Percentiles rank a stretch among this genome's conserved stretches.
Evolutionary conservation across 2,797 vertebrate genomes (phyloP).

Genomic region (Clarias pachynema): DNA sequence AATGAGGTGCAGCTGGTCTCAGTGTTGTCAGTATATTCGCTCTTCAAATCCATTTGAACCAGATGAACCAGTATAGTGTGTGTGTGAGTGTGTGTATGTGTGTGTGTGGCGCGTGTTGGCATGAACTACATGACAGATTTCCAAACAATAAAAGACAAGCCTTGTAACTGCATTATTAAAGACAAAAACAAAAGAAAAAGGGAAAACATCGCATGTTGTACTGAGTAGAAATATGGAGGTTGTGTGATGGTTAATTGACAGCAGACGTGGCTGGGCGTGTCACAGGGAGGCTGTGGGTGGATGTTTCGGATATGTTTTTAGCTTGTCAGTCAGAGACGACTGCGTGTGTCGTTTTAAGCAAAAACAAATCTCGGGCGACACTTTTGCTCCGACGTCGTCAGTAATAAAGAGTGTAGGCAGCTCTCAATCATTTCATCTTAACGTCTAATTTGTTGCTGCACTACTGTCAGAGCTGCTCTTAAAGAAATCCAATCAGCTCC

Average conservation of each 20-base stretch:
- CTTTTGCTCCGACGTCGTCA: background rate
- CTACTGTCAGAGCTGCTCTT: background rate
- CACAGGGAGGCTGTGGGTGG: background rate
- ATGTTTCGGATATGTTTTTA: slow-evolving; percentile 16
- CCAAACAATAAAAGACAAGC: background rate
- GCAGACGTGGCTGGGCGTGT: slow-evolving; percentile 29
- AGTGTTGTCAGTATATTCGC: background rate
- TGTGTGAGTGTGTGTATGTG: background rate
- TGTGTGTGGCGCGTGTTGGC: slow-evolving; percentile 1
- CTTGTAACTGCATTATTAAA: background rate
- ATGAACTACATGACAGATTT: slow-evolving; percentile 13
- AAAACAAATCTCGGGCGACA: background rate
- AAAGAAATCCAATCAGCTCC: background rate
- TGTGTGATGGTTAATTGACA: slow-evolving; percentile 36
- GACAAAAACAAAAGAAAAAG: background rate
- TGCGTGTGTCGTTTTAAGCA: background rate
- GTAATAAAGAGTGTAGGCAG: background rate
- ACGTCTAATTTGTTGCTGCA: background rate
- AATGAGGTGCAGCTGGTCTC: slow-evolving; percentile 28
- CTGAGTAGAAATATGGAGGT: slow-evolving; percentile 32
- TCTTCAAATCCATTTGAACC: slow-evolving; percentile 33
- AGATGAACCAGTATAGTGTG: background rate
- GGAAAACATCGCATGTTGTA: slow-evolving; percentile 1
- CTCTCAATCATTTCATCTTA: background rate
- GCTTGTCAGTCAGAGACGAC: background rate